These are phyloP conservation scores for Cheilosia impressa DNA, from an alignment of 2,888 invertebrate species.

Conservation along the genomic window DNA sequence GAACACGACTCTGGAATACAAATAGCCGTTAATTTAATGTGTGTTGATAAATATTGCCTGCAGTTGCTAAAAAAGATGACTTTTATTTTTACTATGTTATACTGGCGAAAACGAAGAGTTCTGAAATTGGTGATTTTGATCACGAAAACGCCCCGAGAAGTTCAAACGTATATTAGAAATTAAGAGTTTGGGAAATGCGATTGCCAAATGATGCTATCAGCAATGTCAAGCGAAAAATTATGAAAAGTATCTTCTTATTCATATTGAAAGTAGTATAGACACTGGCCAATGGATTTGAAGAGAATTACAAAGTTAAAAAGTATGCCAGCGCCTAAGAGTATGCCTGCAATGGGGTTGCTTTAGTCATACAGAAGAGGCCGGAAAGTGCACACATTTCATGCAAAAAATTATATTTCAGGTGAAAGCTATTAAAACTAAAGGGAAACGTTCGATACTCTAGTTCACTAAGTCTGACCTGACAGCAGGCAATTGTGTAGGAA, in stretches of 20 bases:
- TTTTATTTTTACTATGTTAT: not conserved
- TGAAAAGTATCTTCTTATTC: too few relatives aligned
- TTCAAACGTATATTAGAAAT: not conserved
- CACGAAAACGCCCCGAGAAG: not conserved
- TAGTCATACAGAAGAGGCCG: not conserved
- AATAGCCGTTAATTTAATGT: slow-evolving; percentile 47
- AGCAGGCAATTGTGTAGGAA: too few relatives aligned
- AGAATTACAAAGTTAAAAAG: not conserved
- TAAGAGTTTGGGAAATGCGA: too few relatives aligned
- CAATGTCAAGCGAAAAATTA: too few relatives aligned
- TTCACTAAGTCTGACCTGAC: too few relatives aligned
- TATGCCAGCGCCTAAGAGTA: slow-evolving; percentile 3
- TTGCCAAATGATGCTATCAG: too few relatives aligned
- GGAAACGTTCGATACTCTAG: too few relatives aligned
- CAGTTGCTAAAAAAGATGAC: slow-evolving; percentile 26
- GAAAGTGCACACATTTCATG: not conserved
- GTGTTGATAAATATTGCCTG: slow-evolving; percentile 9
- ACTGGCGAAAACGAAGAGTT: not conserved
- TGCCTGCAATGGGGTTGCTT: not conserved
- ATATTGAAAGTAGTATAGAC: too few relatives aligned
- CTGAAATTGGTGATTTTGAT: slow-evolving; percentile 2
- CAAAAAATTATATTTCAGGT: too few relatives aligned
- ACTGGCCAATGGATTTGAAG: not conserved
- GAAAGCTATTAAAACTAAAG: too few relatives aligned
- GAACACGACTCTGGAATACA: slow-evolving; percentile 49